Evolutionary conservation across 2,797 vertebrate genomes (phyloP).

Genomic region (Chaetophractus vellerosus): DNA sequence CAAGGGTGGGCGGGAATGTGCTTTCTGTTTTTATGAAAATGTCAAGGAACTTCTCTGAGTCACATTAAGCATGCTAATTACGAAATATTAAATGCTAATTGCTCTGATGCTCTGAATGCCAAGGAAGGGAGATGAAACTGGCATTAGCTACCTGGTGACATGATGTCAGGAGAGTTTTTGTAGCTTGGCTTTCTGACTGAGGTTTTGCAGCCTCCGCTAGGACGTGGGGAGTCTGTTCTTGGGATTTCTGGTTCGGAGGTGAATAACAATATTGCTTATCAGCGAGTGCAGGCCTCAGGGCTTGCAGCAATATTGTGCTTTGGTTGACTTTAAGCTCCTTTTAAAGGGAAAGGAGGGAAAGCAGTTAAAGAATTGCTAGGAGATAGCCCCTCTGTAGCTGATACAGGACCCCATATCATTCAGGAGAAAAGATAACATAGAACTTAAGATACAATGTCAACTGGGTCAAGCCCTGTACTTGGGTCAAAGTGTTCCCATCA

Average conservation of each 20-base stretch:
- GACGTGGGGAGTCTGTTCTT: background rate
- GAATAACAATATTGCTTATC: background rate
- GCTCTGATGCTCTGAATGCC: conserved; percentile 39
- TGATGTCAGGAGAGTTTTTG: background rate
- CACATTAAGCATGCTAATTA: conserved; percentile 83
- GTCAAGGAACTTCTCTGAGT: conserved; percentile 81
- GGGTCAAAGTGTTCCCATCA: background rate
- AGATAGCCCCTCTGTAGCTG: background rate
- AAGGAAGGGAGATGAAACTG: conserved; percentile 48
- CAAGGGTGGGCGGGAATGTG: conserved; percentile 73
- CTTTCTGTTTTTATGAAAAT: conserved; percentile 79
- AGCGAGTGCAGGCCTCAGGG: background rate
- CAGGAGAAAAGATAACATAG: background rate
- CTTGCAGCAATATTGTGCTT: background rate
- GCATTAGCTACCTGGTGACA: conserved; percentile 3
- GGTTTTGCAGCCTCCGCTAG: background rate
- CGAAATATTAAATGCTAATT: conserved; percentile 84
- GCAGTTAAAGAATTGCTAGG: background rate
- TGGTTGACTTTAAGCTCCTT: background rate
- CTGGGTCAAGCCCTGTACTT: background rate
- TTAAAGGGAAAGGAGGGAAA: background rate
- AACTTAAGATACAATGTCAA: too few relatives aligned
- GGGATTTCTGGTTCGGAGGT: too few relatives aligned
- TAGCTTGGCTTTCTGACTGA: conserved; percentile 4
- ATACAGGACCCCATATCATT: background rate